Base-by-base conservation (phyloP, 2,113 vertebrate species). In the Excalfactoria chinensis region DNA sequence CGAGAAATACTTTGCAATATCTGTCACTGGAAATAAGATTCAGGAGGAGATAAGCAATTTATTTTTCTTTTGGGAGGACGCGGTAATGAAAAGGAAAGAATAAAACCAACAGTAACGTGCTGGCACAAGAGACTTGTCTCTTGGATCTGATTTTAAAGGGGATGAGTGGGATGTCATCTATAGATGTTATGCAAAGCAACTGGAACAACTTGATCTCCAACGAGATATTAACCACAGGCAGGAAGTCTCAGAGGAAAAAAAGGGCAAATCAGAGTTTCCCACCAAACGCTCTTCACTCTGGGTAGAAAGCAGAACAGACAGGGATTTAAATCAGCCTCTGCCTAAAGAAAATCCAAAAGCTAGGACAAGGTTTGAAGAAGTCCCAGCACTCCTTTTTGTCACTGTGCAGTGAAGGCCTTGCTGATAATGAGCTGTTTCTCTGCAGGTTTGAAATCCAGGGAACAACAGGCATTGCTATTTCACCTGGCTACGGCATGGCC, bases 371-470 rank as follows among this genome's bases (percentile, higher is more conserved):
- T 21, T 41, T 48, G 71, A 82, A 87, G n/a, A 64, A 83, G 28
- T 87, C n/a, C 63, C 1, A 0, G 40, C 22, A 53, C 48, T 48
- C 44, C 22, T 58, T 48, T 7, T 7, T 62, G 23, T 37, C 68
- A 34, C 60, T 0, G 0, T 3, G 55, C 1, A 3, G 55, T 19
- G 55, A 89, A 62, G 59, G 25, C 35, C 19, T 44, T 1, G 3
- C 44, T 62, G 68, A 15, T 18, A 62, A n/a, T 8, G 66, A n/a
- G n/a, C n/a, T 35, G n/a, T 34, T 60, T 62, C 37, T n/a, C 21
- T 2, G 4, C 11, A 51, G 78, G 23, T 56, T 13, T 41, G 73
- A 56, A 60, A 75, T 41, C 10, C 12, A 67, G 41, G 13, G 11
- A 35, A 62, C 35, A 62, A 56, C 30, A 28, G 26, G 41, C 14